phyloP scores from a whole-genome alignment of 2,113 vertebrate genomes.

The Scortum barcoo region DNA sequence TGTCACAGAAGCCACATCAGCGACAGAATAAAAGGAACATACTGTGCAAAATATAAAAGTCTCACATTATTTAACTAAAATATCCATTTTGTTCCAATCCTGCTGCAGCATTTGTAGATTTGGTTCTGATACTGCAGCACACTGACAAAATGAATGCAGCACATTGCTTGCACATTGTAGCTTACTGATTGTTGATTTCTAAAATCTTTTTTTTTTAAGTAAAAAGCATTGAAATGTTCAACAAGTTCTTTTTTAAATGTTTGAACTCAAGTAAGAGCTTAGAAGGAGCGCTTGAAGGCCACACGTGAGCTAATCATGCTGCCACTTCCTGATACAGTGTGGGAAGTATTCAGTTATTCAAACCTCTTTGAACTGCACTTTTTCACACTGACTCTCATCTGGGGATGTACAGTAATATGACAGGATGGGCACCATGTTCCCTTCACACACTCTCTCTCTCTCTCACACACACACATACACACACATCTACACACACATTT shows the following conservation, averaged over 20 bases:
- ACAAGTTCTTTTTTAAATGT: conserved; percentile 1
- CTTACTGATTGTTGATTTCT: neutral
- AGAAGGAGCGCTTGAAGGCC: conserved; percentile 10
- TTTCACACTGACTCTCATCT: conserved; percentile 18
- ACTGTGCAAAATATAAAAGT: neutral
- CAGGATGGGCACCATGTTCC: neutral
- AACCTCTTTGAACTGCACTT: neutral
- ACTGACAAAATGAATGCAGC: no score
- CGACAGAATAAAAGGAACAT: neutral
- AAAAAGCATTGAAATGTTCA: neutral
- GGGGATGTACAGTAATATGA: neutral
- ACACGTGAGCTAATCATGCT: neutral
- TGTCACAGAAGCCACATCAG: neutral
- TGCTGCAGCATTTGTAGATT: neutral
- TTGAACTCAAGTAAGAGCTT: neutral
- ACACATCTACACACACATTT: neutral
- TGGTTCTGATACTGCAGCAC: neutral
- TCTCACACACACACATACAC: neutral
- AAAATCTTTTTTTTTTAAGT: neutral
- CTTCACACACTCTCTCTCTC: no score
- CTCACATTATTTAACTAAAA: neutral
- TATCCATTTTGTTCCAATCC: neutral
- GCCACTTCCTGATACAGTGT: neutral
- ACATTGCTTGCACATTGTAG: neutral
- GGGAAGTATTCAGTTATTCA: neutral